Percentiles rank a stretch among this genome's conserved stretches.
phyloP scores from a whole-genome alignment of 2,113 vertebrate species.

The Prionailurus viverrinus region DNA sequence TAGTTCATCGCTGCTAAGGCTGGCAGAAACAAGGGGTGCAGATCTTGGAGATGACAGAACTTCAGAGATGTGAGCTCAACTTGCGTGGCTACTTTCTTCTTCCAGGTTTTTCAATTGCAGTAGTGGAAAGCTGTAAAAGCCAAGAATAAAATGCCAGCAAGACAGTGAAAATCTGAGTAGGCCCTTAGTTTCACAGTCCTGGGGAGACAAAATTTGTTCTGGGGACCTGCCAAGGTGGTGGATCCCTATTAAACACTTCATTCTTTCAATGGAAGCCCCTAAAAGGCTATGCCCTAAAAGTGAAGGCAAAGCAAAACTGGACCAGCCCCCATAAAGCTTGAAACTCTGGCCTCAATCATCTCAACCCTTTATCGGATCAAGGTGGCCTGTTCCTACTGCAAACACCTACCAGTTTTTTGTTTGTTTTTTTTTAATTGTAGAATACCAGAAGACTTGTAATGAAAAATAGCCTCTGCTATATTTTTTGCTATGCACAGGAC shows the following conservation, averaged over 20 bases:
- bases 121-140: background rate
- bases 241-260: background rate
- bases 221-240: background rate
- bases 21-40: background rate
- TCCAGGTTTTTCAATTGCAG: background rate
- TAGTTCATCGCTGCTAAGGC: background rate
- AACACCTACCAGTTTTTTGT: background rate
- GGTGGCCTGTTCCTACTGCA: background rate
- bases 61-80: background rate
- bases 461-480: background rate
- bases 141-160: background rate
- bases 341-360: background rate
- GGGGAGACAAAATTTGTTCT: background rate
- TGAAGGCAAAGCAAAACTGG: background rate
- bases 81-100: background rate
- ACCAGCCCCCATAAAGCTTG: background rate
- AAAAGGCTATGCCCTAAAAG: background rate
- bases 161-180: background rate
- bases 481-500: background rate
- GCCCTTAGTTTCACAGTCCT: background rate
- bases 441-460: background rate
- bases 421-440: background rate
- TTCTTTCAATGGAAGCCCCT: background rate
- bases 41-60: background rate
- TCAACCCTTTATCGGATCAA: background rate